A percentile compares a stretch with the other conserved stretches of the same genome.
Evolutionary conservation across 1,140 invertebrate species (phyloP).

Genomic region (Drosophila mauritiana): DNA sequence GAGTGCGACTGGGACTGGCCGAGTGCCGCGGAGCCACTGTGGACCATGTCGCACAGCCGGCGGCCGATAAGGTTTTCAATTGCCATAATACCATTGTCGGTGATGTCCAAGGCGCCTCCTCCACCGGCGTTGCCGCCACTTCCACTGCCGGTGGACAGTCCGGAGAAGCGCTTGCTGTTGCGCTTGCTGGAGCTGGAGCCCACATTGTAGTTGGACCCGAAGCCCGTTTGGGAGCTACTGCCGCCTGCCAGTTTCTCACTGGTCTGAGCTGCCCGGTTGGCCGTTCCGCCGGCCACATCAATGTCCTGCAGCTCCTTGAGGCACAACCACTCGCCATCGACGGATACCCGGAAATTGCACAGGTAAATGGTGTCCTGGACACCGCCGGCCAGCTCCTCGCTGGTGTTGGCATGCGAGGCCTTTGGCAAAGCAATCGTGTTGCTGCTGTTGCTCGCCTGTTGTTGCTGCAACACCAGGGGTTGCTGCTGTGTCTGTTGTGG

Average conservation of each 20-base stretch:
- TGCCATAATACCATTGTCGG: conserved; percentile 84
- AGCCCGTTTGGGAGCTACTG: conserved; percentile 6
- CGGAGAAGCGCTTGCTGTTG: conserved; percentile 74
- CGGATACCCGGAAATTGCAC: conserved; percentile 98
- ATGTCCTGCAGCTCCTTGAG: conserved; percentile 96
- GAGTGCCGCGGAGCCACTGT: conserved; percentile 70
- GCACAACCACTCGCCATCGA: conserved; percentile 99
- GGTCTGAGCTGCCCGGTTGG: conserved; percentile 42
- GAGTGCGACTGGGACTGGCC: conserved; percentile 55
- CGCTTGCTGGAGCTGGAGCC: conserved; percentile 47
- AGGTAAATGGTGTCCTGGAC: conserved; percentile 98
- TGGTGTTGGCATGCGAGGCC: conserved; percentile 77
- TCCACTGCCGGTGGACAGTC: conserved; percentile 49
- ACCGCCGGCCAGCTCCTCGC: conserved; percentile 90
- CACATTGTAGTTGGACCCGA: conserved; percentile 9
- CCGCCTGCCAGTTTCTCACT: conserved; percentile 4
- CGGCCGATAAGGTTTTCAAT: conserved; percentile 84
- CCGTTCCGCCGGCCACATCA: conserved; percentile 87
- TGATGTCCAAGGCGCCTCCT: conserved; percentile 48
- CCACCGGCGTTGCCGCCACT: conserved; percentile 10
- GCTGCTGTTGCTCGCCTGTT: conserved; percentile 46
- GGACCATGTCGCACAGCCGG: conserved; percentile 77
- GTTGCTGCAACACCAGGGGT: conserved; percentile 22
- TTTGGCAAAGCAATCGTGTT: conserved; percentile 75
- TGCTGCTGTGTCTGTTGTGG: conserved; percentile 35